Evolutionary conservation across 2,797 vertebrate species (phyloP).

Genomic region (Mastacembelus armatus): DNA sequence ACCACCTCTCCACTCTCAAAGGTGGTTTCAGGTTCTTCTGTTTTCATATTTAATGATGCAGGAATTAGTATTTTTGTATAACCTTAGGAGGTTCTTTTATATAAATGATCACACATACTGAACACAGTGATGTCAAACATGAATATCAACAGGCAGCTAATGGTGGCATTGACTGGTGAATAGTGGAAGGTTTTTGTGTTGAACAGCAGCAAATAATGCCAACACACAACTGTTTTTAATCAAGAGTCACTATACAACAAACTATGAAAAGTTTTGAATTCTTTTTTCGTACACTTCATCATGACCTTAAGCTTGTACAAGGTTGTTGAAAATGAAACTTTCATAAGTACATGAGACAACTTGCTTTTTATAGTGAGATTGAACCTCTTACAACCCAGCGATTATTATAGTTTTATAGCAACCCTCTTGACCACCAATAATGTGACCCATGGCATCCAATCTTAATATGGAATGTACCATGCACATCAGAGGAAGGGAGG

Average conservation of each 20-base stretch:
- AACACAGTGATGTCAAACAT: not conserved
- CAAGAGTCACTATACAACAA: not conserved
- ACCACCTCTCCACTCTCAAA: not conserved
- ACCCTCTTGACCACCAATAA: conserved; percentile 4
- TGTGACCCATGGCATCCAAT: conserved; percentile 38
- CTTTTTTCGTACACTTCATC: not conserved
- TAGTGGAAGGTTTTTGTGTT: not conserved
- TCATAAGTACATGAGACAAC: not conserved
- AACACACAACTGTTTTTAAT: not conserved
- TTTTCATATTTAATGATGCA: not conserved
- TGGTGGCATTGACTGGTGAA: not conserved
- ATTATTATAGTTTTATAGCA: conserved; percentile 12
- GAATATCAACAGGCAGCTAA: not conserved
- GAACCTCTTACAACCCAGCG: not conserved
- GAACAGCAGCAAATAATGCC: not conserved
- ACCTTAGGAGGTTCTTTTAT: too few species aligned
- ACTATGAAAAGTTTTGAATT: not conserved
- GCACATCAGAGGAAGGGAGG: conserved; percentile 16
- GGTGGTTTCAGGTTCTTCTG: not conserved
- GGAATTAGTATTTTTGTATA: too few species aligned
- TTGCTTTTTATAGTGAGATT: not conserved
- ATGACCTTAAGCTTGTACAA: not conserved
- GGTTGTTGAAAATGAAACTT: too few species aligned
- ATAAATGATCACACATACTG: too few species aligned
- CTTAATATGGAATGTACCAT: conserved; percentile 13